These are phyloP conservation scores for Sorex araneus DNA, from an alignment of 2,113 vertebrate species.

Conservation along the genomic window DNA sequence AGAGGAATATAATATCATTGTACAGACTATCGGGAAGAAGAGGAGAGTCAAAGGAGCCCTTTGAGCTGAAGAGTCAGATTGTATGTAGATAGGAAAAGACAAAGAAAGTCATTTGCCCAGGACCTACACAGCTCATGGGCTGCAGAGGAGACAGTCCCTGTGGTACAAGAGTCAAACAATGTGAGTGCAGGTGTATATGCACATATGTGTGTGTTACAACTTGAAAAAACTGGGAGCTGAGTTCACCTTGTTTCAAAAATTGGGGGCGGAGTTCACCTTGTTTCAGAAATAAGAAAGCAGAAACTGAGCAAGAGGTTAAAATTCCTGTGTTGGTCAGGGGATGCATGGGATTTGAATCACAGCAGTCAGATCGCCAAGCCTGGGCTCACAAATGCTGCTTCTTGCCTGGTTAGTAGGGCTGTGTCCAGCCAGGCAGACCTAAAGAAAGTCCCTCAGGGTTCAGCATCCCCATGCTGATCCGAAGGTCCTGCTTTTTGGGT, in stretches of 20 bases:
- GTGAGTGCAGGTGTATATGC: not conserved
- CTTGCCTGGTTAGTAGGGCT: not conserved
- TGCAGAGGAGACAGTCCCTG: fast-evolving
- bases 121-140: not conserved
- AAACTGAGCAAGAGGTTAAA: not conserved
- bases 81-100: not conserved
- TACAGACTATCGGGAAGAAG: slow-evolving; percentile 28
- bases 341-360: not conserved
- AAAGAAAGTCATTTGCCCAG: not conserved
- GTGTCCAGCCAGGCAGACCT: not conserved
- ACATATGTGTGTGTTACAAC: not conserved
- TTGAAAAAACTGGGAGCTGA: no score
- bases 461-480: not conserved
- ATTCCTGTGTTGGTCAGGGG: not conserved
- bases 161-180: not conserved
- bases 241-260: slow-evolving; percentile 11
- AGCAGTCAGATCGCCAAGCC: fast-evolving
- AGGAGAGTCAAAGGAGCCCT: slow-evolving; percentile 43
- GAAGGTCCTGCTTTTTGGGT: not conserved
- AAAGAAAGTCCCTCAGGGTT: not conserved
- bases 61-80: slow-evolving; percentile 5
- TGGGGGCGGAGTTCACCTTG: no score
- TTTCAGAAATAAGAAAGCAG: slow-evolving; percentile 42
- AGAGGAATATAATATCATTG: not conserved
- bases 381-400: not conserved